phyloP scores from a whole-genome alignment of 2,113 vertebrate genomes.

The Pholis gunnellus region DNA sequence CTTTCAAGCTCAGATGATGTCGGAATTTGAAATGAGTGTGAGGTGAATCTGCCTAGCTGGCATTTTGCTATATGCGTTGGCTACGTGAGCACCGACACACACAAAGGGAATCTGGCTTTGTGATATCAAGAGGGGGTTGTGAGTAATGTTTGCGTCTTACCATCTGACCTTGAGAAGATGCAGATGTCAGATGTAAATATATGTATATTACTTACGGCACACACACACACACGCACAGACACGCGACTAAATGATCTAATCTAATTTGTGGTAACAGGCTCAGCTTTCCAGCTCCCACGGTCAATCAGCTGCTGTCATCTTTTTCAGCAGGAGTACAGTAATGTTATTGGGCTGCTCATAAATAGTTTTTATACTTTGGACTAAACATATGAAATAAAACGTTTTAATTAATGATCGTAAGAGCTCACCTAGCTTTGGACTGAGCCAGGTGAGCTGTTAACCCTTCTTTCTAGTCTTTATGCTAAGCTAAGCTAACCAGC shows the following conservation, averaged over 20 bases:
- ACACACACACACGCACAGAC: not conserved
- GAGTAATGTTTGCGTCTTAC: conserved; percentile 2
- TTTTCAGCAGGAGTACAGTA: not conserved
- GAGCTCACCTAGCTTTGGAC: not conserved
- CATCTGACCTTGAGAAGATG: conserved; percentile 5
- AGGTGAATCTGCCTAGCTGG: conserved; percentile 62
- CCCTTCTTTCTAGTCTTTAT: not conserved
- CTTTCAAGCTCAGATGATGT: conserved; percentile 55
- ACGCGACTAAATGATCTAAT: conserved; percentile 22
- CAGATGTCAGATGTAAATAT: conserved; percentile 27
- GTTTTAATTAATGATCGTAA: not conserved
- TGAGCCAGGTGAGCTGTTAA: not conserved
- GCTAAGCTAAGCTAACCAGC: not conserved
- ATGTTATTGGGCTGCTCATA: not conserved
- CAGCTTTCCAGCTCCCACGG: conserved; percentile 33
- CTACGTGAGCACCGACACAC: conserved; percentile 25
- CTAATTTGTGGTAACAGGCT: conserved; percentile 39
- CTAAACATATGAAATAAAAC: not conserved
- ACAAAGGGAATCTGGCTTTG: conserved; percentile 28
- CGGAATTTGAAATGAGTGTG: conserved; percentile 67
- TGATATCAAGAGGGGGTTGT: conserved; percentile 26
- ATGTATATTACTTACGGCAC: not conserved
- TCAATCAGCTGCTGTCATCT: conserved; percentile 22
- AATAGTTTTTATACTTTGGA: conserved; percentile 2
- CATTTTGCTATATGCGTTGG: conserved; percentile 35